Base-by-base conservation (phyloP, 2,113 vertebrate genomes). In the Grallaria varia region DNA sequence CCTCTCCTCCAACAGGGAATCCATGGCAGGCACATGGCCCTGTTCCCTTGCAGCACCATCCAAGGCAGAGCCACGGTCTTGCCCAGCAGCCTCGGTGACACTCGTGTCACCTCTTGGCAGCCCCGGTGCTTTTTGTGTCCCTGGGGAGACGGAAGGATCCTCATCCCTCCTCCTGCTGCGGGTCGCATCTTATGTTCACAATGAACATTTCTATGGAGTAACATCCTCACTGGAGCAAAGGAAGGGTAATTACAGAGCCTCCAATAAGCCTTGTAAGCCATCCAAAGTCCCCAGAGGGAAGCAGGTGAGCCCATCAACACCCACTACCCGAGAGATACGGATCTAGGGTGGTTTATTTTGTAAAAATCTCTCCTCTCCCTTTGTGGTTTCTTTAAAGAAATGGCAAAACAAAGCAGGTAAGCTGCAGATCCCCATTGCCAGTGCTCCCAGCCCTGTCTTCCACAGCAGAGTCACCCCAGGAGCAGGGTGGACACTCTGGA, bases 351-450 rank as follows among this genome's bases (percentile, higher is more conserved):
- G 72, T 73, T 93, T 28, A 13, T 60, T 95, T 64, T 69, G 79
- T 45, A 93, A 76, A 89, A 78, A 59, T 30, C 55, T n/a, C 91
- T 78, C 84, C 93, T 90, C 94, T 81, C 40, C 84, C 87, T 72
- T 21, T 66, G 93, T 3, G 62, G 73, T 18, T 67, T 33, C 21
- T 50, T 55, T 31, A 18, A 75, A 39, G 91, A 44, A 58, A 44
- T 1, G 27, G 81, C 93, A 92, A 53, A 84, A 81, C 80, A 64
- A 84, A 63, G 16, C 30, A 16, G 76, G 47, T 21, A 2, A 58
- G 77, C 73, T 78, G 72, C 63, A 4, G 8, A 33, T 9, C 35
- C 3, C 30, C 4, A 1, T 59, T 52, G 31, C 87, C 73, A 11
- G 76, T 1, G 0, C 56, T 80, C 62, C 82, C 95, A 66, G 74